A percentile compares a stretch with the other conserved stretches of the same genome.
Evolutionary conservation across 2,797 vertebrate species (phyloP).

Genomic region (Anniella stebbinsi): DNA sequence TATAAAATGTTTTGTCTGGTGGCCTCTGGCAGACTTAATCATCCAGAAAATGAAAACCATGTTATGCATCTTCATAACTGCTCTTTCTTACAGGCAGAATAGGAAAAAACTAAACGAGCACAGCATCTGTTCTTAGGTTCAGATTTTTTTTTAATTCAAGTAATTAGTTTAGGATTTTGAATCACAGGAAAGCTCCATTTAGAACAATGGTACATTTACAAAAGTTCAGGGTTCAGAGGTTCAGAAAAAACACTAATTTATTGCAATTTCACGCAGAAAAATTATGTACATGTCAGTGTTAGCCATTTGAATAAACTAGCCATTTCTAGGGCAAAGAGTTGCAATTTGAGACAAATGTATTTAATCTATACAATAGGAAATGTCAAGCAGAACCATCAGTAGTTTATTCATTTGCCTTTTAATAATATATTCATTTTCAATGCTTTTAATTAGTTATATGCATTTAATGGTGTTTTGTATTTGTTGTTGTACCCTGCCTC

Average conservation of each 20-base stretch:
- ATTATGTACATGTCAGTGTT: background rate
- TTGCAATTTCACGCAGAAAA: constrained; percentile 20
- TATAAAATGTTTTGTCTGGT: constrained; percentile 33
- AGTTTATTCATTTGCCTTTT: background rate
- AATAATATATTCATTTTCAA: no score
- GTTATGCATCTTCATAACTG: constrained; percentile 45
- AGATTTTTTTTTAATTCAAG: constrained; percentile 21
- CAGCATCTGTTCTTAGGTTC: constrained; percentile 54
- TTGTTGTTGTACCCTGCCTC: no score
- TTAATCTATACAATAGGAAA: constrained; percentile 17
- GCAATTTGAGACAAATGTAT: constrained; percentile 26
- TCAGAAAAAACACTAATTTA: constrained; percentile 8
- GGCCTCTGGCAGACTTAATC: constrained; percentile 41
- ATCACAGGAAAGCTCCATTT: constrained; percentile 20
- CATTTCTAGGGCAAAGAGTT: background rate
- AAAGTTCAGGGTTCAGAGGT: constrained; percentile 24
- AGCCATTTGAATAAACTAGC: constrained; percentile 13
- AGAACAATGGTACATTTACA: constrained; percentile 38
- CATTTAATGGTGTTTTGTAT: no score
- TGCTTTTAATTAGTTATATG: no score
- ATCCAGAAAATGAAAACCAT: constrained; percentile 63
- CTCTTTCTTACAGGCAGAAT: constrained; percentile 51
- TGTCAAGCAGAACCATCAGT: constrained; percentile 23
- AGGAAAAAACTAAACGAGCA: constrained; percentile 50
- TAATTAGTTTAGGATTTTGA: constrained; percentile 48